Conservation (phyloP, 2,113 vertebrate genomes). For the Oncorhynchus gorbuscha region DNA sequence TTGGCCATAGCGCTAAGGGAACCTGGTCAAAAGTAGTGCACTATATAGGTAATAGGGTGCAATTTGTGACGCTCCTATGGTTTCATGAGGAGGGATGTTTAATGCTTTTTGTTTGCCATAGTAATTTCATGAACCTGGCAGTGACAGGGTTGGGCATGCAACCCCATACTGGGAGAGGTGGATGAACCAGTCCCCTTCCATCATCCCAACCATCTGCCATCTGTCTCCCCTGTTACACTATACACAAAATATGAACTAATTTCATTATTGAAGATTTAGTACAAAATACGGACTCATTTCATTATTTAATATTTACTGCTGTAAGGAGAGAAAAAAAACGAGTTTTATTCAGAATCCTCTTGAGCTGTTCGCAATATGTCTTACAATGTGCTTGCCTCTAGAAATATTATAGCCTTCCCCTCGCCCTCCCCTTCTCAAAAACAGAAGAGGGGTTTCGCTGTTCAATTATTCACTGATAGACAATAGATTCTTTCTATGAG, state of each 20-base stretch:
- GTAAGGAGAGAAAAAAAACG: not conserved
- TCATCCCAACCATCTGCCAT: constrained; percentile 74
- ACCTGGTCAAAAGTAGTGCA: no score
- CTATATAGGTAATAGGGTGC: no score
- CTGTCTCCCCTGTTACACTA: constrained; percentile 25
- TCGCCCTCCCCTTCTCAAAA: not conserved
- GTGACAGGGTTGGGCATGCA: constrained; percentile 58
- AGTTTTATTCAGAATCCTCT: not conserved
- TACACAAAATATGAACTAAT: not conserved
- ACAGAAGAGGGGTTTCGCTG: not conserved
- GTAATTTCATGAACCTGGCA: constrained; percentile 52
- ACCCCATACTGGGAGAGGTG: constrained; percentile 60
- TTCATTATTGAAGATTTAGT: not conserved
- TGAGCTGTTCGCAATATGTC: not conserved
- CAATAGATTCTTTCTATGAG: not conserved
- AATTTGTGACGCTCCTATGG: no score
- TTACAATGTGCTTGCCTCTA: not conserved
- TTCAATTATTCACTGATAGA: constrained; percentile 6
- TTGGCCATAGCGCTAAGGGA: no score
- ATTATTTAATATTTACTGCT: not conserved
- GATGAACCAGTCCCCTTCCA: constrained; percentile 62
- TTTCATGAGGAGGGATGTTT: not conserved
- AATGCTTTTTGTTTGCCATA: constrained; percentile 47
- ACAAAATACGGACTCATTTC: not conserved
- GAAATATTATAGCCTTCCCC: not conserved